Base-by-base conservation (phyloP, 64 coral and sea anemone species). In the Montipora capricornis region DNA sequence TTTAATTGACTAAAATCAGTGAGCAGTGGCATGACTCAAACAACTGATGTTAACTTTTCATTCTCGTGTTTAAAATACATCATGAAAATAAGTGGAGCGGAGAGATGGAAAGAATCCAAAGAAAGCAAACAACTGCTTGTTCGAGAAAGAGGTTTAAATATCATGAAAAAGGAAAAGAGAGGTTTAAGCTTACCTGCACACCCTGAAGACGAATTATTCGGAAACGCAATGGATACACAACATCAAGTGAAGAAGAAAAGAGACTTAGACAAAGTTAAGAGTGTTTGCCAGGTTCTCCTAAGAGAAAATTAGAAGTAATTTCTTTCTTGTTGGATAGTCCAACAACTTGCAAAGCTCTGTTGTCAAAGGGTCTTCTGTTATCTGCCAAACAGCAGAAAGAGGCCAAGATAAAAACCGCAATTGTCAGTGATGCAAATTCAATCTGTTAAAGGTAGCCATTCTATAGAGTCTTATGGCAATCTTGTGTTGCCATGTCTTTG, bases 241-340 rank as follows among this genome's bases (percentile, higher is more conserved):
- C 44, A 47, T 5, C 19, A 15, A 51, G 19, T 16, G 45, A 48
- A 7, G 13, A 49, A 44, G 17, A 90, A 90, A 79, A 14, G 88
- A 90, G 20, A 49, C 3, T 49, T 90, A 2, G 76, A 90, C 4
- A 79, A 79, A 68, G 88, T 90, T 2, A 90, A 44, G 66, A 20
- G 44, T 6, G 55, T 64, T 59, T 90, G 6, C 88, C 88, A 90
- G 10, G 4, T 16, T 64, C 26, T 0, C 77, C 55, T 4, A 58
- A 90, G 17, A 80, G 68, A 17, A 90, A 45, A 69, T 73, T 60
- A 0, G 26, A n/a, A 48, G 37, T 90, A 15, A 14, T 90, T 7
- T 20, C 22, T 19, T 14, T 5, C 8, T 11, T 90, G 20, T 26
- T 90, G 14, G 62, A 90, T 2, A 90, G 76, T 47, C 76, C 88